Evolutionary conservation across 1,140 invertebrate species (phyloP), one percentile per base, ranked within the genome.

Genomic region (Lethrus apterus): DNA sequence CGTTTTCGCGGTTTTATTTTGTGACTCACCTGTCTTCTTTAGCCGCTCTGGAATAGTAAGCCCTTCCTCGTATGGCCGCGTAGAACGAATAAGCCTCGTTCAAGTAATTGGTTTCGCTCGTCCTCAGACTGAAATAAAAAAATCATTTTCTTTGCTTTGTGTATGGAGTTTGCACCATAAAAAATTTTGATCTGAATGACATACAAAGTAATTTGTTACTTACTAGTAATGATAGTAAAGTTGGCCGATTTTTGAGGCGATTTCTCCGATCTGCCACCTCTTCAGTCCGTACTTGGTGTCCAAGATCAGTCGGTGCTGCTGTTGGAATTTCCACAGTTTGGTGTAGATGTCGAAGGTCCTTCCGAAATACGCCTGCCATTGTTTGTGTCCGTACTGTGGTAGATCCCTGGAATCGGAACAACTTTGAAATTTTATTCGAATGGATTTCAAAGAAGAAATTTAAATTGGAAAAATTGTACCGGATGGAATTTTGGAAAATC

Each of bases 181-280:
- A n/a, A n/a, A n/a, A n/a, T n/a, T n/a, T n/a, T n/a, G n/a, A n/a
- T n/a, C n/a, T n/a, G n/a, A n/a, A n/a, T n/a, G n/a, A n/a, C n/a
- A n/a, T n/a, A n/a, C n/a, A n/a, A n/a, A 8, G 33, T 45, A 35
- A 52, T 38, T 46, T 15, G 31, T 23, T 50, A 79, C 86, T 84
- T 75, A 92, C 88, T 98, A 98, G 70, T 97, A 98, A 71, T 98
- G 93, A 67, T 98, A 98, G 71, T 98, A 98, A 13, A 98, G 81
- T 71, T 98, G 94, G 50, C 93, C 94, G 67, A 98, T 98, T 76
- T 98, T 98, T 8, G 92, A 96, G 9, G 94, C 94, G 51, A 98
- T 95, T 73, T 98, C 94, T 36, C 94, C 94, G 58, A 98, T 98
- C 73, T 98, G 94, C 93, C 93, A 98, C 54, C 94, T 71, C 61